Evolutionary conservation across 2,113 vertebrate species (phyloP).

Genomic region (Callocephalon fimbriatum): DNA sequence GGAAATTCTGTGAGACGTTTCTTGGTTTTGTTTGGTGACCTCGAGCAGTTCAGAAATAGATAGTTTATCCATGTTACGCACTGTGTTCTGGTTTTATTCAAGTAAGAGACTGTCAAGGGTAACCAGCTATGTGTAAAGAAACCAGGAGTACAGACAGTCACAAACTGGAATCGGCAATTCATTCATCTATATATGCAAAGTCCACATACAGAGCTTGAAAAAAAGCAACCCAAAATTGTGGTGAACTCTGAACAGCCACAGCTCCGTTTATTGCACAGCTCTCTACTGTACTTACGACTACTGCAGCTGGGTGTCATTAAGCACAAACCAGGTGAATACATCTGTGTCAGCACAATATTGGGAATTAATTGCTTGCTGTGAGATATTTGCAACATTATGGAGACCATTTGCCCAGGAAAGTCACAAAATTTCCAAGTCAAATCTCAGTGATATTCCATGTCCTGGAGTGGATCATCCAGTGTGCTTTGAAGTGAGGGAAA

Average conservation of each 20-base stretch:
- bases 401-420: background rate
- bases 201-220: background rate
- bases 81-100: constrained; percentile 23
- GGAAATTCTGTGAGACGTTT: background rate
- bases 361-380: background rate
- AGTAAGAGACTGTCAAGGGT: background rate
- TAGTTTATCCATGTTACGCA: background rate
- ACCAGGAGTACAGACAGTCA: background rate
- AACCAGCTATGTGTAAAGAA: background rate
- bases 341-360: background rate
- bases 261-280: background rate
- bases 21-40: constrained; percentile 19
- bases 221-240: background rate
- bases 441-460: background rate
- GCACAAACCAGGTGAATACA: background rate
- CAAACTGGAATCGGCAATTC: background rate
- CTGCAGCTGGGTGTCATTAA: background rate
- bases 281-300: background rate
- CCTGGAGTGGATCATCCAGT: background rate
- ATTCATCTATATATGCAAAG: background rate
- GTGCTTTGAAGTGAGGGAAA: background rate
- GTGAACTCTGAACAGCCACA: background rate
- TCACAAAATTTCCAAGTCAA: background rate
- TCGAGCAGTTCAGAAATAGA: constrained; percentile 4
- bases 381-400: background rate